Evolutionary conservation across 2,113 vertebrate species (phyloP).

Genomic region (Pipa parva): DNA sequence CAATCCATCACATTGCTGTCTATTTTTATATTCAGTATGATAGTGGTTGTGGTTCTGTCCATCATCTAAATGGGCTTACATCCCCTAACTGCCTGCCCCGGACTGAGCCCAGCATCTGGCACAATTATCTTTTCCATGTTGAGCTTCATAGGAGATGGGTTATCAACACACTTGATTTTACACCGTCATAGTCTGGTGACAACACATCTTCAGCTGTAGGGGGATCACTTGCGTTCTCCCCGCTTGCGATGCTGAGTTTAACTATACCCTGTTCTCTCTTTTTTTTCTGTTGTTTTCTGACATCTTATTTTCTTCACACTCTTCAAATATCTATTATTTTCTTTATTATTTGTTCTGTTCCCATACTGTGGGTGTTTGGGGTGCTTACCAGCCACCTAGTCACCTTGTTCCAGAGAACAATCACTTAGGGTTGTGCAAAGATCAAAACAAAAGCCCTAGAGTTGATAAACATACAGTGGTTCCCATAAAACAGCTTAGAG

Average conservation of each 20-base stretch:
- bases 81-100: background rate
- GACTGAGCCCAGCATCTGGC: background rate
- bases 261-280: conserved; percentile 77
- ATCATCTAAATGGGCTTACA: conserved; percentile 11
- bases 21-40: no score
- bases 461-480: conserved; percentile 60
- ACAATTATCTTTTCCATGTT: background rate
- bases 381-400: conserved; percentile 68
- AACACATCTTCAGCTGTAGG: conserved; percentile 27
- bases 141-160: conserved; percentile 8
- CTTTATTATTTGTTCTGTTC: conserved; percentile 60
- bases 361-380: conserved; percentile 57
- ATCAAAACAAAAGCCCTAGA: conserved; percentile 55
- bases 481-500: conserved; percentile 66
- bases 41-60: conserved; percentile 14
- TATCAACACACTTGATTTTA: background rate
- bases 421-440: conserved; percentile 79
- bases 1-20: no score
- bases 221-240: conserved; percentile 12
- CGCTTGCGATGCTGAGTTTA: conserved; percentile 53
- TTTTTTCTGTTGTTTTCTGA: conserved; percentile 56
- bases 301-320: conserved; percentile 9
- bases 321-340: conserved; percentile 18
- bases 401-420: conserved; percentile 64
- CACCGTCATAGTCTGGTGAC: background rate